Percentiles rank a stretch among this genome's conserved stretches.
phyloP scores from a whole-genome alignment of 1,140 invertebrate genomes.

The Drosophila carrolli region DNA sequence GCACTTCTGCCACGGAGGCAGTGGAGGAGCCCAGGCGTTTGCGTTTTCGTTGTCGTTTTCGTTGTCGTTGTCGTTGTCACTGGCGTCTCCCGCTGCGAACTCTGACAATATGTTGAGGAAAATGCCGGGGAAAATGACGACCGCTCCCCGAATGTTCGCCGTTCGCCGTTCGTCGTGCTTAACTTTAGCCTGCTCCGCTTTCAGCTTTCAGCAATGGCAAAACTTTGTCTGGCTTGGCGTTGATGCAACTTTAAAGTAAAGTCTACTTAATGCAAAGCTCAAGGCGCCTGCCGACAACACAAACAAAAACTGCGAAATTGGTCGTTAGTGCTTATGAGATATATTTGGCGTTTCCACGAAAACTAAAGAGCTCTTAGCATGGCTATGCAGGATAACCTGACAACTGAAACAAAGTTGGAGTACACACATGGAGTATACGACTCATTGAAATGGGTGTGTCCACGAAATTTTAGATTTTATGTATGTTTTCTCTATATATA shows the following conservation, averaged over 20 bases:
- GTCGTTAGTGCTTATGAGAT: slow-evolving; percentile 49
- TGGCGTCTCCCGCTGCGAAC: slow-evolving; percentile 51
- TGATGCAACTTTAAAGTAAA: slow-evolving; percentile 73
- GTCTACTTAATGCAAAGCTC: slow-evolving; percentile 70
- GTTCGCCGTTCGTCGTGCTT: background rate
- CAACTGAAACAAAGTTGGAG: background rate
- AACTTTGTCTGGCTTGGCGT: slow-evolving; percentile 63
- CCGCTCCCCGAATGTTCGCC: background rate
- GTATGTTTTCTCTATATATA: too few species aligned
- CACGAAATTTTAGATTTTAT: too few species aligned
- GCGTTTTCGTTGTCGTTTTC: slow-evolving; percentile 2
- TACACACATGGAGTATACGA: too few species aligned
- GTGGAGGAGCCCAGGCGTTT: slow-evolving; percentile 29
- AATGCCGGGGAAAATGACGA: slow-evolving; percentile 3
- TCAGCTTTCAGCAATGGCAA: slow-evolving; percentile 28
- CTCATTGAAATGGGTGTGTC: too few species aligned
- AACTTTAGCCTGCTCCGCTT: slow-evolving; percentile 20
- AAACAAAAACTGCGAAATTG: slow-evolving; percentile 45
- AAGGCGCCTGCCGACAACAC: slow-evolving; percentile 39
- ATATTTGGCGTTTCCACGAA: slow-evolving; percentile 27
- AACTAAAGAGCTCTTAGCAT: slow-evolving; percentile 23
- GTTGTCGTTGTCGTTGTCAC: slow-evolving; percentile 24
- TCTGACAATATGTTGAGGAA: slow-evolving; percentile 61
- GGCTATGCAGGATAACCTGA: slow-evolving; percentile 11
- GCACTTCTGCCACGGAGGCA: slow-evolving; percentile 44